Base-by-base conservation (phyloP, 2,888 invertebrate genomes). In the Heliconius ismenius region DNA sequence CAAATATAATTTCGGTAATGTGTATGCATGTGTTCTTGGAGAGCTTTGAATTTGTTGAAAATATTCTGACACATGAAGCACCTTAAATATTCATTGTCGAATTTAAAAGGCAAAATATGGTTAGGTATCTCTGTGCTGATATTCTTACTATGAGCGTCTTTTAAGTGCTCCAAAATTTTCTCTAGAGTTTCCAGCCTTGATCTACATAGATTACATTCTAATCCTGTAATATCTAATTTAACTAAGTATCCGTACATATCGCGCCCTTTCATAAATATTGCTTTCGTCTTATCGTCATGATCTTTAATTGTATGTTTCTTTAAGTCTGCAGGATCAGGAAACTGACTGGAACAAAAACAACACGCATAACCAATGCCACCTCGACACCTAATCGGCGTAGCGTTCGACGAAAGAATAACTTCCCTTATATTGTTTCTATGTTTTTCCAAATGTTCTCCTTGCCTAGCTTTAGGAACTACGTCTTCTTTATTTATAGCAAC, bases 21-120 rank as follows among this genome's bases (percentile, higher is more conserved):
- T 0, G 76, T 82, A 49, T 86, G 86, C 88, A 90, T 90, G 43
- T 91, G 92, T 10, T 85, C 83, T 3, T 82, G 83, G 6, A 91
- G 77, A 2, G 79, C 81, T 78, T 86, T 87, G 77, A 90, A 90
- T 28, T 81, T 85, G 21, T 83, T 83, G 36, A 87, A 92, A 18
- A 81, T 80, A 11, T 81, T 84, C 0, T 80, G 75, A 72, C 91
- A 92, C 3, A 88, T 80, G 21, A 83, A 87, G 65, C 91, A 91
- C 2, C 80, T 79, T 0, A 89, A 79, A 1, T 78, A 79, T 7
- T 88, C 85, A 3, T 78, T 79, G 2, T 84, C 83, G 63, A 91
- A 90, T 75, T 87, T 89, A 54, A 90, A 91, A 0, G 90, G 90
- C 1, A 91, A 72, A n/a, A 91, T 85, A 13, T 87, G 86, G 77